These are phyloP conservation scores for Hirundichthys speculiger DNA, from an alignment of 2,113 vertebrate genomes.

Conservation along the genomic window DNA sequence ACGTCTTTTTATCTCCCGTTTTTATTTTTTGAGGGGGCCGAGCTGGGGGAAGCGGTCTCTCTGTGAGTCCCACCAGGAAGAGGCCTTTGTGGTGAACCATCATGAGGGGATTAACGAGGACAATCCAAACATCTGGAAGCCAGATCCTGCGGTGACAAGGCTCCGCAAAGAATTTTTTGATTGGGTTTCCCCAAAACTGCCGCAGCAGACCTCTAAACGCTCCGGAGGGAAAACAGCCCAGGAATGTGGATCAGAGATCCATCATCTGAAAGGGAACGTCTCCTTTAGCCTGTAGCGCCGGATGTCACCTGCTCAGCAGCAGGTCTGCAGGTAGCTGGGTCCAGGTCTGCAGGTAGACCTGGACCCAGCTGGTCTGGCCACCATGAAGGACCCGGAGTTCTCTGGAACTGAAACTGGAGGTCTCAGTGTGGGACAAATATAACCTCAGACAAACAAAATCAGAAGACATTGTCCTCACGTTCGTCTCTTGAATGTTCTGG, in stretches of 20 bases:
- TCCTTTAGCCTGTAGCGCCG: no score
- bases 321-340: no score
- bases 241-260: slow-evolving; percentile 11
- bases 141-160: slow-evolving; percentile 16
- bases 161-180: slow-evolving; percentile 2
- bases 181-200: slow-evolving; percentile 16
- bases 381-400: no score
- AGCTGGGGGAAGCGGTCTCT: no score
- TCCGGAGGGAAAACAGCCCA: slow-evolving; percentile 1
- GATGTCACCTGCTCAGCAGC: no score
- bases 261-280: neutral
- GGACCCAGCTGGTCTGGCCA: no score
- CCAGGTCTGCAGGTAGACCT: no score
- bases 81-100: slow-evolving; percentile 12
- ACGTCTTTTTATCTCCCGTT: neutral
- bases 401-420: no score
- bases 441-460: no score
- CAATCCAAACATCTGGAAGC: slow-evolving; percentile 28
- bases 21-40: neutral
- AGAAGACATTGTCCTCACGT: no score
- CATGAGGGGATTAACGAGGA: slow-evolving; percentile 14
- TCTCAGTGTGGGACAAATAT: no score
- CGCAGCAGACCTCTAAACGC: neutral
- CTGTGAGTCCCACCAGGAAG: neutral
- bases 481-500: no score